phyloP scores from a whole-genome alignment of 2,113 vertebrate genomes.

The Dasypus novemcinctus region DNA sequence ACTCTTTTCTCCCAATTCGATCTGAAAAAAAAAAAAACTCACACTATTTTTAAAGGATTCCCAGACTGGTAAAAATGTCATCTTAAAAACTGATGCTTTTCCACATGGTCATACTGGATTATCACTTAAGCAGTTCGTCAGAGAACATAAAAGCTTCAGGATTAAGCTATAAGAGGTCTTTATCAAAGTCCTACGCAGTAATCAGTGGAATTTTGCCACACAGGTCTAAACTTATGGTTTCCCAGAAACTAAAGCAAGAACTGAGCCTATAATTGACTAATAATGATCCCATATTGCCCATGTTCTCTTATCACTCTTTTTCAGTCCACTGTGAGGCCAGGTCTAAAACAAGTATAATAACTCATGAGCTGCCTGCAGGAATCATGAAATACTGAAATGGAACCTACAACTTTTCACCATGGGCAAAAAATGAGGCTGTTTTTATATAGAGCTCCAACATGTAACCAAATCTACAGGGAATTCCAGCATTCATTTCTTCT shows the following conservation, averaged over 20 bases:
- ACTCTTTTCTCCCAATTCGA: background rate
- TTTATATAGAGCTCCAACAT: background rate
- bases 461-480: constrained; percentile 59
- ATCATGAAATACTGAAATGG: constrained; percentile 60
- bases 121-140: background rate
- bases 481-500: constrained; percentile 30
- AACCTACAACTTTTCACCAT: constrained; percentile 67
- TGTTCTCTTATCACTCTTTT: background rate
- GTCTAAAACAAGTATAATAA: constrained; percentile 52
- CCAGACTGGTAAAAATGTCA: background rate
- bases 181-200: background rate
- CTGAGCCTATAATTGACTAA: constrained; percentile 50
- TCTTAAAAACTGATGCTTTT: constrained; percentile 38
- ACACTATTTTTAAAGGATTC: background rate
- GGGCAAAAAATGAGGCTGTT: constrained; percentile 57
- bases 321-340: constrained; percentile 21
- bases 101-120: constrained; percentile 25
- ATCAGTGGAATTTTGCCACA: constrained; percentile 27
- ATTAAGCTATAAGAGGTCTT: constrained; percentile 30
- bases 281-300: constrained; percentile 36
- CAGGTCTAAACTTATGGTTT: background rate
- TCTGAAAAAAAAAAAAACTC: background rate
- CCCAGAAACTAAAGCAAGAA: constrained; percentile 44
- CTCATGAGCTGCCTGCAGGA: constrained; percentile 67
- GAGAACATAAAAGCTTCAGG: constrained; percentile 17